Evolutionary conservation across 2,888 invertebrate genomes (phyloP).

Genomic region (Capitulum mitella): DNA sequence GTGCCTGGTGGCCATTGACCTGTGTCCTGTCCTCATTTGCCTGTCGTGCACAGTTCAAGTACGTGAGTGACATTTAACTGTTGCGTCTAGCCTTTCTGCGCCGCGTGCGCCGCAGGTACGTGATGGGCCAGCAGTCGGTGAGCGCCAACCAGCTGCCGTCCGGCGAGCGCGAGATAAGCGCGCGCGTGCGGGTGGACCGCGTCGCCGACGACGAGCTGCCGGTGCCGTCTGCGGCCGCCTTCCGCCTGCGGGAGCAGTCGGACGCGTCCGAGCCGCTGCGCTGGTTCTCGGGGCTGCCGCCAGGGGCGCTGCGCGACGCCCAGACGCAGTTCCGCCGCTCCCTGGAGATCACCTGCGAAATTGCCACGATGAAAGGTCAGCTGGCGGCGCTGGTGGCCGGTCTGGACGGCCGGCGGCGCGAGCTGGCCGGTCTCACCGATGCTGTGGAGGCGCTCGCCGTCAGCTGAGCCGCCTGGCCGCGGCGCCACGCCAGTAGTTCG

Average conservation of each 20-base stretch:
- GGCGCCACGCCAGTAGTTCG: too few relatives aligned
- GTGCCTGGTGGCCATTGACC: too few relatives aligned
- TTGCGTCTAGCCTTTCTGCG: too few relatives aligned
- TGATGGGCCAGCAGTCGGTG: slow-evolving; percentile 24
- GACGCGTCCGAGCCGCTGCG: neutral
- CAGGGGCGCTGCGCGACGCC: slow-evolving; percentile 5
- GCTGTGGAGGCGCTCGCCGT: neutral
- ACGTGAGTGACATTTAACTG: too few relatives aligned
- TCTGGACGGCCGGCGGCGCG: neutral
- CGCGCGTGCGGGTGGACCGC: neutral
- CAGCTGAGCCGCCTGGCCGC: neutral
- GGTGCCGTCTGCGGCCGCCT: neutral
- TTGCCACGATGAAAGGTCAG: neutral
- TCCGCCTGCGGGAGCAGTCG: neutral
- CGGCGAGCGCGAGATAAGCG: neutral
- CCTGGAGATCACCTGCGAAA: neutral
- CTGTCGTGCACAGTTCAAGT: too few relatives aligned
- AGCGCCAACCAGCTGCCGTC: neutral
- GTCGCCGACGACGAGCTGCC: neutral
- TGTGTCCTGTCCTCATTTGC: too few relatives aligned
- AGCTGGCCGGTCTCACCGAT: neutral
- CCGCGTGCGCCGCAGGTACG: slow-evolving; percentile 7
- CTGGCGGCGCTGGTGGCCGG: neutral
- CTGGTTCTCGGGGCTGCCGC: slow-evolving; percentile 25
- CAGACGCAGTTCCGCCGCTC: neutral